phyloP scores from a whole-genome alignment of 2,888 invertebrate genomes.

The Smittia aterrima region DNA sequence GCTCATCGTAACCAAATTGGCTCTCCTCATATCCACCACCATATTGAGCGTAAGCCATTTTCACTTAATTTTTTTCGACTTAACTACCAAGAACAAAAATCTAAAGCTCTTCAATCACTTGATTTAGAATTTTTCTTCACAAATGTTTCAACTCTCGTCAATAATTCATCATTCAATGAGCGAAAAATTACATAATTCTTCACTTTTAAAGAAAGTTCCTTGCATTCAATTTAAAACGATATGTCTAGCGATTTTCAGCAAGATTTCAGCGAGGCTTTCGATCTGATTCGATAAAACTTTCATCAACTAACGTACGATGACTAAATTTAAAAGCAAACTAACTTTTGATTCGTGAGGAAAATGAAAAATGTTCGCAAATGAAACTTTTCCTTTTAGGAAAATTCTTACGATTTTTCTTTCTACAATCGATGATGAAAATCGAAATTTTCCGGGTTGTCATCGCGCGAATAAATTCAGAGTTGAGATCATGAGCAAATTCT shows the following conservation, averaged over 20 bases:
- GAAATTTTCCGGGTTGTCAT: background rate
- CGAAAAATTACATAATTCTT: background rate
- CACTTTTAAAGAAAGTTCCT: background rate
- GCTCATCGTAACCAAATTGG: slow-evolving; percentile 33
- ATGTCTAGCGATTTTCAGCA: no score
- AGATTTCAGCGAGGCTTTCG: no score
- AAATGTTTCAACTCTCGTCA: background rate
- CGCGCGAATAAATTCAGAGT: no score
- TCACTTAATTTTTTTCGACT: background rate
- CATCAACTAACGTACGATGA: background rate
- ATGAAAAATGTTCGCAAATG: background rate
- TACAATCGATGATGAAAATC: background rate
- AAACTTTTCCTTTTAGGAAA: background rate
- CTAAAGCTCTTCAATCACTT: background rate
- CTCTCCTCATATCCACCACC: slow-evolving; percentile 37
- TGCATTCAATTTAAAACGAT: background rate
- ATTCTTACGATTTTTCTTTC: background rate
- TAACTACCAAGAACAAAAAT: background rate
- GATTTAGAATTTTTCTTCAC: background rate
- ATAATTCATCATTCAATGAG: no score
- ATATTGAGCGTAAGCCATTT: slow-evolving; percentile 21
- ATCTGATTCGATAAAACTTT: background rate
- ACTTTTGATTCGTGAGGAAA: background rate
- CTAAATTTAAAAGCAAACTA: background rate
- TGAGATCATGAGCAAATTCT: background rate